Evolutionary conservation across 2,888 invertebrate species (phyloP).

Genomic region (Chironomus riparius): DNA sequence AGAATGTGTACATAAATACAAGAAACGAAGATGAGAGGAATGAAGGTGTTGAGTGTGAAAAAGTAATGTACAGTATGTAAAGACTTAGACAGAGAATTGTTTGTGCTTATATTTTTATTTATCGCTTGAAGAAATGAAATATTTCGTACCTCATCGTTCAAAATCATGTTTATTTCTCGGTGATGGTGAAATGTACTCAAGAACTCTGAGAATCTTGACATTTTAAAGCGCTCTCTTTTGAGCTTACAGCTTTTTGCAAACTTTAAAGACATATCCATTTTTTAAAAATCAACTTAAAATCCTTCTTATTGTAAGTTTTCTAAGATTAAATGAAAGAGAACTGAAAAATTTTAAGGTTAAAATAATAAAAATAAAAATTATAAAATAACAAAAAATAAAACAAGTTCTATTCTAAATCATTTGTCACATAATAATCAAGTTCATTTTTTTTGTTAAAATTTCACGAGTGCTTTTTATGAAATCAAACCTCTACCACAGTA

Average conservation of each 20-base stretch:
- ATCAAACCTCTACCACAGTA: no score
- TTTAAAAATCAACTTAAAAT: neutral
- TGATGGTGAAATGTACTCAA: conserved; percentile 15
- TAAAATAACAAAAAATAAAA: neutral
- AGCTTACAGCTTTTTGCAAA: neutral
- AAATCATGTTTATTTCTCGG: neutral
- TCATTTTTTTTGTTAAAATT: no score
- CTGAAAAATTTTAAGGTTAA: neutral
- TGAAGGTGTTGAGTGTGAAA: neutral
- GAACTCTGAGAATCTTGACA: conserved; percentile 21
- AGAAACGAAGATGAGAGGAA: neutral
- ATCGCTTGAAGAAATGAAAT: neutral
- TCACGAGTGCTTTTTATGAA: no score
- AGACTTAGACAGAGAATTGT: neutral
- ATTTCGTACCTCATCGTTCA: conserved; percentile 17
- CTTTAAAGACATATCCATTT: neutral
- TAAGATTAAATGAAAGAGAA: neutral
- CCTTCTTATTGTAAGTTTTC: no score
- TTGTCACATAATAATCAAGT: no score
- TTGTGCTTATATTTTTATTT: neutral
- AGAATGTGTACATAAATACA: neutral
- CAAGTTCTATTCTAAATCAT: neutral
- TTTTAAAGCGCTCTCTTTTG: neutral
- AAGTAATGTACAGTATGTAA: neutral
- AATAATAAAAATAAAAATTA: neutral